These are phyloP conservation scores for Idris sp. DNA, from an alignment of 1,140 invertebrate species.

Conservation along the genomic window DNA sequence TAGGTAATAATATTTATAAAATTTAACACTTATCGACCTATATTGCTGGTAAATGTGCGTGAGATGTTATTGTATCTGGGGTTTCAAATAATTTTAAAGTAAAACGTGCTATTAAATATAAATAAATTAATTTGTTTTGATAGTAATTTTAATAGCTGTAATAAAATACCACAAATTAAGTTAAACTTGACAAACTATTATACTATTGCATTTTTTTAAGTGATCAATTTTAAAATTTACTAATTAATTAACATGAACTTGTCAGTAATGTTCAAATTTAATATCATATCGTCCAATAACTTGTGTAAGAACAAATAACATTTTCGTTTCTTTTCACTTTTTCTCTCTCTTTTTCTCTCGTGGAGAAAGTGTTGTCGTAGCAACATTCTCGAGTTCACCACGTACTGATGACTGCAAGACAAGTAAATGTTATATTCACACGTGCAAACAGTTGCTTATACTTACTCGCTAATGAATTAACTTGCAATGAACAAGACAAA, in stretches of 20 bases:
- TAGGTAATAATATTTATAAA: too few relatives aligned
- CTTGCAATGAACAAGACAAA: slow-evolving; percentile 8
- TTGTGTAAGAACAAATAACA: slow-evolving; percentile 26
- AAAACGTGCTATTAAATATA: too few relatives aligned
- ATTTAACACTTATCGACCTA: too few relatives aligned
- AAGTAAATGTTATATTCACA: slow-evolving; percentile 41
- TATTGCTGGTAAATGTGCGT: too few relatives aligned
- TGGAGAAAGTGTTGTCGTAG: slow-evolving; percentile 50
- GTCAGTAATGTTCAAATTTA: slow-evolving; percentile 7
- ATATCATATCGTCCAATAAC: slow-evolving; percentile 8
- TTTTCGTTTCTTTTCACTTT: slow-evolving; percentile 30
- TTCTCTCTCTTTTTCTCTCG: slow-evolving; percentile 18
- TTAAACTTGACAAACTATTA: too few relatives aligned
- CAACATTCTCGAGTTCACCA: slow-evolving; percentile 45
- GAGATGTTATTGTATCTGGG: too few relatives aligned
- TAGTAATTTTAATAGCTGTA: too few relatives aligned
- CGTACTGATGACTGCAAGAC: slow-evolving; percentile 26
- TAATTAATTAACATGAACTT: not conserved
- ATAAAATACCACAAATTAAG: too few relatives aligned
- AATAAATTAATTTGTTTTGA: too few relatives aligned
- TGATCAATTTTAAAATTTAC: too few relatives aligned
- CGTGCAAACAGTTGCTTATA: slow-evolving; percentile 23
- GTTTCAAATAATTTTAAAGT: too few relatives aligned
- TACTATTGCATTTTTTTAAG: too few relatives aligned
- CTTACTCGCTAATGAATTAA: not conserved